These are phyloP conservation scores for Pangasius krempfi DNA, from an alignment of 2,797 vertebrate species.

Conservation along the genomic window DNA sequence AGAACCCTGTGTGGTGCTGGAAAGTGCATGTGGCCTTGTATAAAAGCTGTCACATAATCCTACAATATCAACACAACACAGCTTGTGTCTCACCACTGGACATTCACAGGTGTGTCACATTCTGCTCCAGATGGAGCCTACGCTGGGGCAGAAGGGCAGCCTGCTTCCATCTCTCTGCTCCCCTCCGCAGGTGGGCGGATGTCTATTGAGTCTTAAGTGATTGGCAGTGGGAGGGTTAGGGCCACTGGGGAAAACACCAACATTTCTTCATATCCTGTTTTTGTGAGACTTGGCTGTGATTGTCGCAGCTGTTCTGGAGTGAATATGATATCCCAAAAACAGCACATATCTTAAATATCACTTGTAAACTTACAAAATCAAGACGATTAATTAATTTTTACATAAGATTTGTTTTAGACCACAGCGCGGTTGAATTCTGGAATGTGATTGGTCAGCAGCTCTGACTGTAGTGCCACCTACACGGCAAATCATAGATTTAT, in stretches of 20 bases:
- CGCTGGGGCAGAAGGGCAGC: constrained; percentile 12
- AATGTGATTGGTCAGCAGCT: not conserved
- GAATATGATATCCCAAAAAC: not conserved
- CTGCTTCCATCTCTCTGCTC: constrained; percentile 4
- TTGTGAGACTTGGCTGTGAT: not conserved
- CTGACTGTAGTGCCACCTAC: not conserved
- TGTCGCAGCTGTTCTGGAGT: constrained; percentile 31
- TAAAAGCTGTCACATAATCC: constrained; percentile 20
- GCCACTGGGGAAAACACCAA: constrained; percentile 52
- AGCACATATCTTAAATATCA: not conserved
- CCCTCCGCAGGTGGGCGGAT: constrained; percentile 46
- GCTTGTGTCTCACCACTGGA: constrained; percentile 3
- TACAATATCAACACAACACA: constrained; percentile 14
- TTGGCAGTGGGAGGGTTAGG: not conserved
- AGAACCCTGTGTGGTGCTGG: not conserved
- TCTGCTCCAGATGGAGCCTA: constrained; percentile 2
- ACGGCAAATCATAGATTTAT: not conserved
- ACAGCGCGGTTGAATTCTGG: not conserved
- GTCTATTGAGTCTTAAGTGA: constrained; percentile 48
- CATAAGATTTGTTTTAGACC: not conserved
- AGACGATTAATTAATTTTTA: not conserved
- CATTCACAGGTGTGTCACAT: constrained; percentile 47
- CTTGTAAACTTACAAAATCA: not conserved
- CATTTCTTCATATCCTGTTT: constrained; percentile 68
- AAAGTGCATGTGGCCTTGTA: not conserved